A percentile compares a stretch with the other conserved stretches of the same genome.
phyloP scores from a whole-genome alignment of 2,888 invertebrate genomes.

The Zeuzera pyrina region DNA sequence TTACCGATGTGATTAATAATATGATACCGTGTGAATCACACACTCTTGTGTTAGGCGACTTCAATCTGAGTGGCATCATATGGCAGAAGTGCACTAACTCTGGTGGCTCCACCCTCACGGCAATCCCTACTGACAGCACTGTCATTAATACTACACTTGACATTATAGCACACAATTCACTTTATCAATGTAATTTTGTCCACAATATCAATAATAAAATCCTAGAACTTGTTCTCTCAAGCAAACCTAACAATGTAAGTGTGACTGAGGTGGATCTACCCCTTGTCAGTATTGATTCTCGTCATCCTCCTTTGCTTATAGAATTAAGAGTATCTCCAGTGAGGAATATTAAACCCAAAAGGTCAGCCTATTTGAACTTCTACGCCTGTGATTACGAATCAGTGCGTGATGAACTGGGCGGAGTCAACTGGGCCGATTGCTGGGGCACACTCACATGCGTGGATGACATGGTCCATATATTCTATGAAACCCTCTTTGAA shows the following conservation, averaged over 20 bases:
- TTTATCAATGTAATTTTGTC: neutral
- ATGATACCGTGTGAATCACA: too few relatives aligned
- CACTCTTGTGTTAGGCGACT: neutral
- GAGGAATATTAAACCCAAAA: too few relatives aligned
- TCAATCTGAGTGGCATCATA: neutral
- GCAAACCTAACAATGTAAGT: neutral
- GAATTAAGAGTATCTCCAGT: too few relatives aligned
- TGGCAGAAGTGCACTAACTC: too few relatives aligned
- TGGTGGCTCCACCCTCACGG: too few relatives aligned
- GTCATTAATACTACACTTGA: neutral
- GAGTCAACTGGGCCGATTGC: neutral
- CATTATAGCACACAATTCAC: neutral
- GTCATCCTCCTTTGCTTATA: neutral
- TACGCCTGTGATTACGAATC: too few relatives aligned
- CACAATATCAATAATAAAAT: neutral
- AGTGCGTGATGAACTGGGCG: neutral
- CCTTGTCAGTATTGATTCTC: neutral
- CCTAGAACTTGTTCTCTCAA: neutral
- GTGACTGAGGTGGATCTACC: neutral
- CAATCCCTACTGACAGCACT: neutral
- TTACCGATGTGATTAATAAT: neutral
- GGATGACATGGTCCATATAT: neutral
- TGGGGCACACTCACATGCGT: too few relatives aligned
- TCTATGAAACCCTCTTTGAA: neutral
- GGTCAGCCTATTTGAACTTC: too few relatives aligned